Percentiles rank a stretch among this genome's conserved stretches.
Conservation (phyloP, 2,113 vertebrate genomes). For the Australoheros scitulus region DNA sequence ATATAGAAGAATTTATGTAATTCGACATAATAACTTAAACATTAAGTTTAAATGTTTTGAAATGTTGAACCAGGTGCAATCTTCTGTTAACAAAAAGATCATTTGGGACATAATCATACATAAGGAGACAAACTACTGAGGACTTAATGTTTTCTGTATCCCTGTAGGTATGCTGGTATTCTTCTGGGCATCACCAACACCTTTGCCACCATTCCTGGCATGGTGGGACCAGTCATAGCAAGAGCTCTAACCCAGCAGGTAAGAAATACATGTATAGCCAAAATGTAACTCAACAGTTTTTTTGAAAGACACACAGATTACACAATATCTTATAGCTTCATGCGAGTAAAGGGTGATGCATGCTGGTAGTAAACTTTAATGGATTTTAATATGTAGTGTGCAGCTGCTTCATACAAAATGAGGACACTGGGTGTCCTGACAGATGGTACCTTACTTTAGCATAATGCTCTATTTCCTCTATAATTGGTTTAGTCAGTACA, state of each 20-base stretch:
- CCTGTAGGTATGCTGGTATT: constrained; percentile 91
- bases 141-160: background rate
- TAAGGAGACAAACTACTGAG: background rate
- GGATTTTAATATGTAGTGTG: background rate
- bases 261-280: constrained; percentile 61
- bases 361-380: background rate
- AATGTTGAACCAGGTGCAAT: background rate
- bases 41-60: background rate
- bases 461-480: constrained; percentile 3
- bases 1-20: no score
- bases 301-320: background rate
- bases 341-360: background rate
- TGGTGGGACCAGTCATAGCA: constrained; percentile 94
- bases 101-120: background rate
- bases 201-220: constrained; percentile 95
- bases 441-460: constrained; percentile 1
- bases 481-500: constrained; percentile 32
- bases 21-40: background rate
- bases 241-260: constrained; percentile 88
- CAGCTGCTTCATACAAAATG: background rate
- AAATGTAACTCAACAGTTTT: background rate
- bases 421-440: constrained; percentile 9
- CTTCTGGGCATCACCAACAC: constrained; percentile 97
- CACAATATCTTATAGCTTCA: background rate
- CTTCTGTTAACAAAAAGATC: background rate